Evolutionary conservation across 2,113 vertebrate species (phyloP).

Genomic region (Catharus fuscescens): DNA sequence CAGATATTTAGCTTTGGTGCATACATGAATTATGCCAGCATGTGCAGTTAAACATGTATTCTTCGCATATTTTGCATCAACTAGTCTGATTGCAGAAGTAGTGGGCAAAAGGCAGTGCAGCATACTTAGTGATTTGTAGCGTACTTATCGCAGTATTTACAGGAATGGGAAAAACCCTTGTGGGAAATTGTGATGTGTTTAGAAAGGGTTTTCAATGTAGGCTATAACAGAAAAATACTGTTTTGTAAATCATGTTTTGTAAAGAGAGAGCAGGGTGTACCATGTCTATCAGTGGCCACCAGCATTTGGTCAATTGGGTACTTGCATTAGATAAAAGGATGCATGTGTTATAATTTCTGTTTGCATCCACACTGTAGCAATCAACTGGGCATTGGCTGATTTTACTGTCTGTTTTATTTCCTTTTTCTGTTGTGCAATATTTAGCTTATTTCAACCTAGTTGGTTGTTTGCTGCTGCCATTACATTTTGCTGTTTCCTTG

Average conservation of each 20-base stretch:
- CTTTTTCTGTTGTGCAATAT: neutral
- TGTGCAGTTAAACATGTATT: neutral
- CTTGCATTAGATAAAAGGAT: neutral
- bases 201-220: neutral
- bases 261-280: neutral
- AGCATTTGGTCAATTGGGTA: neutral
- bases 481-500: neutral
- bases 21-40: neutral
- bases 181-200: neutral
- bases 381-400: neutral
- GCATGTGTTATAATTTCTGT: neutral
- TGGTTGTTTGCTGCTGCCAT: neutral
- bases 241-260: neutral
- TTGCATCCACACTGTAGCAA: neutral
- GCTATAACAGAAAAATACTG: neutral
- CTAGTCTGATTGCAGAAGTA: neutral
- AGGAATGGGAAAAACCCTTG: neutral
- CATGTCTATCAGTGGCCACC: neutral
- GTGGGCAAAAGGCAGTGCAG: neutral
- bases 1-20: neutral
- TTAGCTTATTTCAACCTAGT: neutral
- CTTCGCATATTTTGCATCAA: neutral
- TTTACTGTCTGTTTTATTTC: neutral
- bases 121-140: neutral
- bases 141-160: neutral